phyloP scores from a whole-genome alignment of 2,113 vertebrate genomes.

The Calypte anna region DNA sequence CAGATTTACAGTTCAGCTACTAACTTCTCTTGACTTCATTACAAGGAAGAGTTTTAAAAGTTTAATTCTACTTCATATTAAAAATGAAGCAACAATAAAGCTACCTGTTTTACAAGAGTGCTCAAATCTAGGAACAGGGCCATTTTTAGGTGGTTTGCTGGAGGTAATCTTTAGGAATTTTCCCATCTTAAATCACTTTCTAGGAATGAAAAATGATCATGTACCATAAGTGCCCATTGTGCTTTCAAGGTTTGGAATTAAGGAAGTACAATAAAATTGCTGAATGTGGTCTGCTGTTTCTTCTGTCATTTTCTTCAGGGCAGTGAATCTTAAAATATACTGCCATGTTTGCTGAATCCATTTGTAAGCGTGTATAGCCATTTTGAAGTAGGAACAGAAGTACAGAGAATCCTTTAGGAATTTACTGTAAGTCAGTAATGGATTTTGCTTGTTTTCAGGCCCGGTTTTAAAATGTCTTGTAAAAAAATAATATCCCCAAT shows the following conservation, averaged over 20 bases:
- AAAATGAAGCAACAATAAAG: not conserved
- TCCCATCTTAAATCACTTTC: constrained; percentile 42
- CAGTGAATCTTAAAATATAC: constrained; percentile 53
- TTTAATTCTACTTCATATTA: not conserved
- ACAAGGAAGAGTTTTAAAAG: not conserved
- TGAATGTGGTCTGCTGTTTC: not conserved
- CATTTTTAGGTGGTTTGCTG: constrained; percentile 1
- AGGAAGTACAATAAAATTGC: constrained; percentile 34
- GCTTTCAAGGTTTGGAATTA: constrained; percentile 35
- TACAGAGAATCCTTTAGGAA: constrained; percentile 68
- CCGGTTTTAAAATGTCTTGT: constrained; percentile 66
- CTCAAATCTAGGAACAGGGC: not conserved
- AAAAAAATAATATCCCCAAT: constrained; percentile 71
- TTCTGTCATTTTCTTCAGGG: constrained; percentile 18
- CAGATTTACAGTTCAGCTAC: not conserved
- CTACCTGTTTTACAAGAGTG: not conserved
- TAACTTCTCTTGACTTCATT: not conserved
- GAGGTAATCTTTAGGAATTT: not conserved
- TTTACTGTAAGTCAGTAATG: constrained; percentile 73
- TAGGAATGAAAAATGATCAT: constrained; percentile 53
- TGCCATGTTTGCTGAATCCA: constrained; percentile 29
- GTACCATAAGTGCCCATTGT: not conserved
- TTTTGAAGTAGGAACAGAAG: constrained; percentile 63
- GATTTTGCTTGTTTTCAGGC: constrained; percentile 73
- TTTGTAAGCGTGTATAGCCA: not conserved